Evolutionary conservation across 2,113 vertebrate species (phyloP).

Genomic region (Naja naja): DNA sequence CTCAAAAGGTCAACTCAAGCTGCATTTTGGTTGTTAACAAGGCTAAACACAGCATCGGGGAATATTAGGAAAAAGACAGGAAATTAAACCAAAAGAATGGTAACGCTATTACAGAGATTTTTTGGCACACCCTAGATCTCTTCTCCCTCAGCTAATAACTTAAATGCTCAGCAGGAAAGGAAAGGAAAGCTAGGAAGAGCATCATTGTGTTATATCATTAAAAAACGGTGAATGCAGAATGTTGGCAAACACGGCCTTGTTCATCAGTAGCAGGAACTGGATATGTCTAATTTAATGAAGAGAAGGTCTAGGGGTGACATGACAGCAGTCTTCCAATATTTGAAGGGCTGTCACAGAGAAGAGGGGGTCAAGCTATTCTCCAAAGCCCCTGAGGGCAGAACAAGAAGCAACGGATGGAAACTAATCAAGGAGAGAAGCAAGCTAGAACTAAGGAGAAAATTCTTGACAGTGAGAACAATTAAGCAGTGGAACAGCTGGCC

Average conservation of each 20-base stretch:
- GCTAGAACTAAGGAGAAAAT: neutral
- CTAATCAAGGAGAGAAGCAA: neutral
- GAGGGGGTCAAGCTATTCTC: neutral
- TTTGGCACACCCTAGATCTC: neutral
- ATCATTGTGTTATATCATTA: neutral
- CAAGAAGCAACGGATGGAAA: neutral
- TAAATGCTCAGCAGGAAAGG: neutral
- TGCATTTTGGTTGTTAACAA: neutral
- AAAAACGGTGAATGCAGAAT: neutral
- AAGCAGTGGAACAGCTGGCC: neutral
- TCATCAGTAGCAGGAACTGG: neutral
- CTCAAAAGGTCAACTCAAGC: slow-evolving; percentile 2
- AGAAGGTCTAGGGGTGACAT: no score
- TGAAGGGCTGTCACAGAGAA: neutral
- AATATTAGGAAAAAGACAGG: neutral
- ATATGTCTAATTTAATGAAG: no score
- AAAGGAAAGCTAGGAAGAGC: neutral
- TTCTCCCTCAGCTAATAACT: neutral
- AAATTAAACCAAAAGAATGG: neutral
- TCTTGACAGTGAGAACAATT: neutral
- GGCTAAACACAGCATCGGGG: neutral
- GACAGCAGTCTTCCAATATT: neutral
- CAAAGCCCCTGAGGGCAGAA: neutral
- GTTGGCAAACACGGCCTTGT: neutral
- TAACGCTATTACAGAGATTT: neutral